phyloP scores from a whole-genome alignment of 30 jellyfish, hydroid and myxozoan genomes.

The Turritopsis dohrnii region DNA sequence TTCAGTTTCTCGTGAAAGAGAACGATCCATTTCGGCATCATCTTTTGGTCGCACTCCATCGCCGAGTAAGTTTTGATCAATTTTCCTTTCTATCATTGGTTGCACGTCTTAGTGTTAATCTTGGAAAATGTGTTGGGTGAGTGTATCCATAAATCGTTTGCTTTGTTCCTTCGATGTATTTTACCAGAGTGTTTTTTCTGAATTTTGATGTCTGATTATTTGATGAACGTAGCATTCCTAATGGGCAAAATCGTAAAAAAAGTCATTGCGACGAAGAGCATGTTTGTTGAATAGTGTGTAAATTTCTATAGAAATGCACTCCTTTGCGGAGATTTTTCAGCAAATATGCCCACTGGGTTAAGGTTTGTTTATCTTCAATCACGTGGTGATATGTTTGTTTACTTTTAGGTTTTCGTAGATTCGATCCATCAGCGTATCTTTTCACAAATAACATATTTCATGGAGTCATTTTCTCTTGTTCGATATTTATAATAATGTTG shows the following conservation, averaged over 20 bases:
- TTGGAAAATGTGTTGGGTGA: neutral
- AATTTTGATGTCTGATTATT: too few species aligned
- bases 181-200: neutral
- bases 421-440: slow-evolving; percentile 93
- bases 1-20: slow-evolving; percentile 10
- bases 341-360: too few species aligned
- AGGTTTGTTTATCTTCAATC: neutral
- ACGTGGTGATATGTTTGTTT: neutral
- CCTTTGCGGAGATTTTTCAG: too few species aligned
- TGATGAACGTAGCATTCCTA: too few species aligned
- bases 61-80: slow-evolving; percentile 4
- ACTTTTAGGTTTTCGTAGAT: slow-evolving; percentile 49
- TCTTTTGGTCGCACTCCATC: slow-evolving; percentile 30
- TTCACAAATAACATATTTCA: neutral
- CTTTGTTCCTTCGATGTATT: too few species aligned
- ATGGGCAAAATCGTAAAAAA: too few species aligned
- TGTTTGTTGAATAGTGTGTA: too few species aligned
- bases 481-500: too few species aligned
- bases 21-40: neutral
- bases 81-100: neutral
- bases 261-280: too few species aligned
- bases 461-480: too few species aligned
- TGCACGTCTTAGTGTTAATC: neutral
- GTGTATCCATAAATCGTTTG: too few species aligned
- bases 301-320: too few species aligned